Evolutionary conservation across 1,140 invertebrate genomes (phyloP), one percentile per base, ranked within the genome.

Genomic region (Paramacrobiotus metropolitanus): DNA sequence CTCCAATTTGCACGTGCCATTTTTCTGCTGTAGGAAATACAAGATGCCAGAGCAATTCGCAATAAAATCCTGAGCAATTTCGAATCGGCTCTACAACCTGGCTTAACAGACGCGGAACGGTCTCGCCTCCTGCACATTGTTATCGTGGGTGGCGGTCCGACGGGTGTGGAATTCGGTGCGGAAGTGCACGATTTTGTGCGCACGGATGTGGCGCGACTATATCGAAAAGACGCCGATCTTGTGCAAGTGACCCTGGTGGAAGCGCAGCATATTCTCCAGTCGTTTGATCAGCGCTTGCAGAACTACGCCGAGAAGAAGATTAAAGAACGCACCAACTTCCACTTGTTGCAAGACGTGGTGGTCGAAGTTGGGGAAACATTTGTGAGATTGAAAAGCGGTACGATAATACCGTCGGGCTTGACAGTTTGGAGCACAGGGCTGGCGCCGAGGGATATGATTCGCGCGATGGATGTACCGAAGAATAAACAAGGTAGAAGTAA

Each of bases 111-210:
- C 0, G 61, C 63, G 20, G 73, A 75, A 61, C 67, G 63, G 15
- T 44, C 67, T 29, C 62, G 71, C n/a, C 63, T 74, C 1, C 61
- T 72, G 24, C 73, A 75, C 62, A 70, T 69, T 40, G 71, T 75
- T 1, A 75, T 75, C 59, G 74, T 75, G 34, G 74, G 74, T 59
- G 74, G 74, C 29, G 74, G 74, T 29, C 74, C 74, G 1, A 75
- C 74, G 28, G 74, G 74, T 2, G 67, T 75, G n/a, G 74, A 75
- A 63, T 75, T 75, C 70, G 74, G 74, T n/a, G 74, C 74, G 20
- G 74, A 75, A 64, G 64, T 75, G 21, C 75, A 75, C 66, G 74
- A 75, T 61, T 75, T 75, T 67, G 66, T 73, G 31, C 63, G 72
- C 44, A 29, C 66, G 68, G 72, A 74, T 68, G 66, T 74, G 1